These are phyloP conservation scores for Puntigrus tetrazona DNA, from an alignment of 2,113 vertebrate genomes.

Conservation along the genomic window DNA sequence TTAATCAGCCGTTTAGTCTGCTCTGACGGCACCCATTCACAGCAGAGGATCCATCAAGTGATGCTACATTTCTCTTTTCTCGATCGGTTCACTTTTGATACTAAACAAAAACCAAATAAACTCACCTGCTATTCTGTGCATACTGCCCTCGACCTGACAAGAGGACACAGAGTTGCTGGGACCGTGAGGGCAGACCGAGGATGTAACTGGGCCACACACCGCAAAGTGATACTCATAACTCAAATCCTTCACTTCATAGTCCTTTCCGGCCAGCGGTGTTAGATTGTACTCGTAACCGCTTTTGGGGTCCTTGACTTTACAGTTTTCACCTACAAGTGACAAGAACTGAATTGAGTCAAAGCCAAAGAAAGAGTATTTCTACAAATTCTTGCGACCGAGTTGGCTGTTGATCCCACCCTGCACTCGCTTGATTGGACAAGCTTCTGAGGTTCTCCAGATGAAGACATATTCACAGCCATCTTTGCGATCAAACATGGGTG, in stretches of 20 bases:
- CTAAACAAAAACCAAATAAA: background rate
- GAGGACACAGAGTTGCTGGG: constrained; percentile 70
- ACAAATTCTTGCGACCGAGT: background rate
- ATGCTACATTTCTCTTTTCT: background rate
- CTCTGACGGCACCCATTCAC: background rate
- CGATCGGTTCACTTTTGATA: background rate
- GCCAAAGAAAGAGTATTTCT: background rate
- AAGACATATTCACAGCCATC: constrained; percentile 90
- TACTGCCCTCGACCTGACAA: constrained; percentile 76
- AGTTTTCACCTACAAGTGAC: constrained; percentile 77
- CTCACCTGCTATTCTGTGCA: constrained; percentile 84
- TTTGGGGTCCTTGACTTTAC: constrained; percentile 84
- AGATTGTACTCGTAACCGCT: constrained; percentile 84
- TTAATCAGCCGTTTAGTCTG: background rate
- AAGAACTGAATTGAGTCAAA: background rate
- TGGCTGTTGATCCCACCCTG: constrained; percentile 75
- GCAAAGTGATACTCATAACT: constrained; percentile 87
- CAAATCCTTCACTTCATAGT: constrained; percentile 69
- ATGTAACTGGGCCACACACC: constrained; percentile 79
- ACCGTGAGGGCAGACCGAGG: constrained; percentile 66
- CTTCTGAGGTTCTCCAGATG: constrained; percentile 90
- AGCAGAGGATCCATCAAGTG: background rate
- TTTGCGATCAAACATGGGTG: constrained; percentile 82
- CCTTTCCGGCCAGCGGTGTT: constrained; percentile 74
- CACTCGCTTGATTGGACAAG: constrained; percentile 83